Evolutionary conservation across 2,113 vertebrate genomes (phyloP).

Genomic region (Limnothrissa miodon): DNA sequence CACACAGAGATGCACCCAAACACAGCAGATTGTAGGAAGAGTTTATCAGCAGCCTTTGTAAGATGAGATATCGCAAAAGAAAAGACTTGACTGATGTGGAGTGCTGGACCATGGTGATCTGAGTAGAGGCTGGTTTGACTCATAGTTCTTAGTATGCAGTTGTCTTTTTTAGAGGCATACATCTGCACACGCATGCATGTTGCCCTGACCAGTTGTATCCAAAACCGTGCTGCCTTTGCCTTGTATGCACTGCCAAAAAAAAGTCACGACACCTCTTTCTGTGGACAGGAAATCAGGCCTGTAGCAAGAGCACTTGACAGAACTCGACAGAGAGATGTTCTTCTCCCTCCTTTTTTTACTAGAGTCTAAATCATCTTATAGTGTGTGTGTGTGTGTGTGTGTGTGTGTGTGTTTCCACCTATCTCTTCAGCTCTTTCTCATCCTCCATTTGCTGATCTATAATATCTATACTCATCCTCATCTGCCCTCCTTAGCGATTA

Average conservation of each 20-base stretch:
- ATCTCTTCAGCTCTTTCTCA: not conserved
- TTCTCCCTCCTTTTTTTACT: not conserved
- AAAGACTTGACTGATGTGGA: not conserved
- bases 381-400: not conserved
- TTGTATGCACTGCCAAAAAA: not conserved
- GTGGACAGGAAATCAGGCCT: not conserved
- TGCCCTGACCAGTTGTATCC: not conserved
- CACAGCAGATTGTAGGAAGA: not conserved
- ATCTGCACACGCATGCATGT: not conserved
- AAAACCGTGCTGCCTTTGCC: not conserved
- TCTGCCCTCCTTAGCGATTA: not conserved
- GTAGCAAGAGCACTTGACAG: not conserved
- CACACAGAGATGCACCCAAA: not conserved
- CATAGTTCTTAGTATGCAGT: not conserved
- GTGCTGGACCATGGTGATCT: not conserved
- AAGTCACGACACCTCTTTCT: not conserved
- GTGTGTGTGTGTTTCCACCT: not conserved
- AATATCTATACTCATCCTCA: not conserved
- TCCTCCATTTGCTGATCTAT: not conserved
- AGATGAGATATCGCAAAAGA: not conserved
- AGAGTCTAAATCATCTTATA: not conserved
- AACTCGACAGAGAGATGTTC: not conserved
- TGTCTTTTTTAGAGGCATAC: not conserved
- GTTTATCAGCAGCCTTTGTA: not conserved
- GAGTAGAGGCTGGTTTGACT: not conserved